Conservation (phyloP, 2,888 invertebrate genomes). For the Drosophila conformis region DNA sequence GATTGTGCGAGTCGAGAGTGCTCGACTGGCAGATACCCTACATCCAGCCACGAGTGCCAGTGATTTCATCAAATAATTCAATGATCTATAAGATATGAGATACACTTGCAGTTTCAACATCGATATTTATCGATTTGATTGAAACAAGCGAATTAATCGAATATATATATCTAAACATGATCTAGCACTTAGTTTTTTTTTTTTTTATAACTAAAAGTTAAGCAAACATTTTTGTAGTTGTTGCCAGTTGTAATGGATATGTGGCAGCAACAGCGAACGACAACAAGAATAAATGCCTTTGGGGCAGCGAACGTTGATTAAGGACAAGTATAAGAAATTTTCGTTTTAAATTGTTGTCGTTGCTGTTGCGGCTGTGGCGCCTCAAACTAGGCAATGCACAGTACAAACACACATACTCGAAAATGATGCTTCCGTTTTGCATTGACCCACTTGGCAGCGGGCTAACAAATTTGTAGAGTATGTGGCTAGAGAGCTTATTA, state of each 20-base stretch:
- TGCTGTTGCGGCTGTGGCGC: conserved; percentile 28
- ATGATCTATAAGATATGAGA: neutral
- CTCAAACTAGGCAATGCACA: conserved; percentile 52
- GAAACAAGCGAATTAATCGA: neutral
- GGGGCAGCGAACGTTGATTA: conserved; percentile 63
- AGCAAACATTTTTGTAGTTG: neutral
- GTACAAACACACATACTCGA: conserved; percentile 45
- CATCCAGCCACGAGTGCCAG: neutral
- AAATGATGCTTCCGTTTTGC: conserved; percentile 55
- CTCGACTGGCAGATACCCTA: conserved; percentile 1
- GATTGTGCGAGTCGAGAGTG: neutral
- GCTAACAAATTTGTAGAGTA: conserved; percentile 1
- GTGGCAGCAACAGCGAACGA: conserved; percentile 2
- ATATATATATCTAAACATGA: neutral
- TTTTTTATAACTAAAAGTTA: neutral
- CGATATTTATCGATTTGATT: neutral
- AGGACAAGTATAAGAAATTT: conserved; percentile 69
- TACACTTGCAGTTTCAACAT: neutral
- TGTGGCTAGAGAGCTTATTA: neutral
- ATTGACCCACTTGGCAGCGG: conserved; percentile 58
- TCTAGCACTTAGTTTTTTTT: neutral
- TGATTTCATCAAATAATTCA: neutral
- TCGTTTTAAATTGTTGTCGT: conserved; percentile 57
- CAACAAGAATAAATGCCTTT: conserved; percentile 54
- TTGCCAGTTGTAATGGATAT: neutral